Evolutionary conservation across 2,888 invertebrate genomes (phyloP), one percentile per base, ranked within the genome.

Genomic region (Heliconius sara): DNA sequence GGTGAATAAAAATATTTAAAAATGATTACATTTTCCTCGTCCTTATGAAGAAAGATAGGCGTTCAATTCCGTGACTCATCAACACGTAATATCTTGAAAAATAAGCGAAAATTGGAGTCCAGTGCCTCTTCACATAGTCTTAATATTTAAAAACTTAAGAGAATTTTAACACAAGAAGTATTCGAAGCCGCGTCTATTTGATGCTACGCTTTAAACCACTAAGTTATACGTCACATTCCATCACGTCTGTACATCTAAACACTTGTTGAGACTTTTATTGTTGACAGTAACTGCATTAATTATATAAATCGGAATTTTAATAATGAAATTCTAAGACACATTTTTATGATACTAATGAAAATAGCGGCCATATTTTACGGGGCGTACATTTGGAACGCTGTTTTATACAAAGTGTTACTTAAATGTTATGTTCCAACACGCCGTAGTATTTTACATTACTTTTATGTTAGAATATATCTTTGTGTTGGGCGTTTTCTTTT

Each of bases 281-380:
- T 52, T 52, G 13, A 70, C 43, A 73, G 65, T 73, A 13, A 60
- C n/a, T 65, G 43, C 39, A 73, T 72, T 79, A 77, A 79, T 77
- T 77, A 79, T 63, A 19, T 52, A 65, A 77, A 30, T 19, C 13
- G 70, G 77, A 77, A 74, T 80, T 77, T 80, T 80, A 74, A 75
- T 80, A 75, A 77, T 57, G 77, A 60, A 77, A 77, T 75, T 74
- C 77, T 70, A n/a, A 27, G 52, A 68, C 68, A 27, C 63, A 74
- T 74, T 77, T 77, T 80, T 80, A 74, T 74, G 39, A 34, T 66
- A 27, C 68, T 74, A 77, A 77, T 80, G 77, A 80, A 77, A 80
- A 77, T 77, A 43, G 22, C 27, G 43, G 43, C 27, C 78, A 22
- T 72, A 65, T 22, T 72, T 71, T 78, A 65, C 43, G 63, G 66